Conservation (phyloP, 2,797 vertebrate genomes). For the Hylomyscus alleni region DNA sequence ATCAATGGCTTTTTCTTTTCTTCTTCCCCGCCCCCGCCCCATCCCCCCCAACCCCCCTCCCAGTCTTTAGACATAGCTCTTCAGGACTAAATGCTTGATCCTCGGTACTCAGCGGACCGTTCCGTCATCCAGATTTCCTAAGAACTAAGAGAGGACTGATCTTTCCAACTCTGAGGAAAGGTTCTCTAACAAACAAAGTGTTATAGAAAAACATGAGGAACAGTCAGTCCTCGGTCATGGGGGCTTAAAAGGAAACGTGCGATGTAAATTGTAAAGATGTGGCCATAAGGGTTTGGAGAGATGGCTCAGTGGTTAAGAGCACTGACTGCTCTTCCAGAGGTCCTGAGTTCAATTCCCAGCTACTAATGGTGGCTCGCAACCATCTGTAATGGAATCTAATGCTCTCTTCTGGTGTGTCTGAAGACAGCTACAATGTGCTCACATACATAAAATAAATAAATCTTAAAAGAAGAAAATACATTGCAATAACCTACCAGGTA, state of each 20-base stretch:
- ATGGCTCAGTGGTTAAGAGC: neutral
- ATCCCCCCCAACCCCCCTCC: neutral
- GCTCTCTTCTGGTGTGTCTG: neutral
- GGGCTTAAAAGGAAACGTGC: neutral
- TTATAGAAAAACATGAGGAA: slow-evolving; percentile 16
- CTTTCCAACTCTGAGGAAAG: slow-evolving; percentile 4
- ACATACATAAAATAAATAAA: neutral
- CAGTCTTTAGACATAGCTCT: slow-evolving; percentile 39
- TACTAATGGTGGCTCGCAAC: neutral
- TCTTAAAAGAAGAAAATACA: neutral
- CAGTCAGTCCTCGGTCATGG: neutral
- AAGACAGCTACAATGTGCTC: neutral
- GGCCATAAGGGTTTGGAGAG: neutral
- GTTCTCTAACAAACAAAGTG: slow-evolving; percentile 26
- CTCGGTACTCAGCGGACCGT: neutral
- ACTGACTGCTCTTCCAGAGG: neutral
- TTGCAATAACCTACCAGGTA: neutral
- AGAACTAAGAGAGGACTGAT: slow-evolving; percentile 8
- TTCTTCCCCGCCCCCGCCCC: neutral
- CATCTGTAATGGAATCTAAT: neutral
- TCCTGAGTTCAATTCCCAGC: neutral
- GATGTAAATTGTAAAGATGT: neutral
- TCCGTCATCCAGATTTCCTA: slow-evolving; percentile 26
- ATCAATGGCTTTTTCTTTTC: slow-evolving; percentile 71
- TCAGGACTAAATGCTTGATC: slow-evolving; percentile 64